Base-by-base conservation (phyloP, 2,113 vertebrate genomes). In the Burhinus bistriatus region DNA sequence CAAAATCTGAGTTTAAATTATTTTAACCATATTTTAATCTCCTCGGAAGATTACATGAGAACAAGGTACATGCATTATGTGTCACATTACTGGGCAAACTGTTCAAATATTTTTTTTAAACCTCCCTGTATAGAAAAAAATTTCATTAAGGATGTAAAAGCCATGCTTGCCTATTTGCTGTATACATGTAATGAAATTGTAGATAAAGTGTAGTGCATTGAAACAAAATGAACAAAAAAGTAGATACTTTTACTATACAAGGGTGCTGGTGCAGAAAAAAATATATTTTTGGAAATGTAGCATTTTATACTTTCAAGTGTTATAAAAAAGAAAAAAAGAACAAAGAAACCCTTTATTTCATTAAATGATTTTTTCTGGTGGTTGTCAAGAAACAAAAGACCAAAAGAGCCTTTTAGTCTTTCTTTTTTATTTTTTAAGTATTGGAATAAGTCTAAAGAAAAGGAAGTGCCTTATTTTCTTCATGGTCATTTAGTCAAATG, bases 301-400 rank as follows among this genome's bases (percentile, higher is more conserved):
- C 99, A 99, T 99, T 99, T 99, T 99, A 99, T 98, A 99, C 98
- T 99, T 98, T 98, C 98, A 99, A 99, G 99, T 99, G 98, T 99
- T 99, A 99, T 99, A 98, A 97, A 98, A 98, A 97, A 98, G 96
- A 97, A 98, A 98, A 98, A 98, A 98, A 99, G 98, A 99, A 99
- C 98, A 98, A 99, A 99, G 98, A 98, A 99, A 98, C 98, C 98
- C 99, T 99, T 99, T 99, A 99, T 99, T 99, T 99, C 99, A 99
- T 98, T 97, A 98, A 98, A 98, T 99, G 96, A 98, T 98, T 98
- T 98, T 98, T 98, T 98, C 98, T 98, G 98, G 98, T 98, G 98
- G 98, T 98, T 98, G 98, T 98, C 98, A 98, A 99, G 98, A 98
- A 98, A 98, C 98, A 98, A 98, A 98, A 98, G 98, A 99, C 99